A percentile compares a stretch with the other conserved stretches of the same genome.
Evolutionary conservation across 2,113 vertebrate species (phyloP).

Genomic region (Craseonycteris thonglongyai): DNA sequence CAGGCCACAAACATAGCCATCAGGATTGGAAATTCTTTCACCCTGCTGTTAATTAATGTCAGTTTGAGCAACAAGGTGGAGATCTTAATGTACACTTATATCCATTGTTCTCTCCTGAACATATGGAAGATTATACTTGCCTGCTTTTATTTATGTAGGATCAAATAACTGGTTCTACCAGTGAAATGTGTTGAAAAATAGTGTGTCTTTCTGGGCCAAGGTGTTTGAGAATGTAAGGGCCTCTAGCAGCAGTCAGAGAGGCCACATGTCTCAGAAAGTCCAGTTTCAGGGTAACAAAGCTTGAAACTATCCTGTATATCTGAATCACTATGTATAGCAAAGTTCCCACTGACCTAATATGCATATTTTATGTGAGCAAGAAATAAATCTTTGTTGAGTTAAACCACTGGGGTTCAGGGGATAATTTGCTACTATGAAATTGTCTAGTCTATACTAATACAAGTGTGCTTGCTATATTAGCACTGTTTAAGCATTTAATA

Average conservation of each 20-base stretch:
- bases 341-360: background rate
- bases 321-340: background rate
- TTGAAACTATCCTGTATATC: background rate
- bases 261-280: background rate
- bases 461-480: background rate
- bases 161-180: background rate
- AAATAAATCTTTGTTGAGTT: background rate
- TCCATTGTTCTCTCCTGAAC: background rate
- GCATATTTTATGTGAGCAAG: background rate
- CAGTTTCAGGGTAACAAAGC: background rate
- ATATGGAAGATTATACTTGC: background rate
- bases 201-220: background rate
- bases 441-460: background rate
- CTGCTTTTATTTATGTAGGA: background rate
- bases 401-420: background rate
- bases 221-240: background rate
- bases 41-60: background rate
- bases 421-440: background rate
- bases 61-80: background rate
- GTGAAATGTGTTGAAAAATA: background rate
- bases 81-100: background rate
- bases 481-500: background rate
- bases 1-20: background rate
- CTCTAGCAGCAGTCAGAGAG: background rate
- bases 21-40: background rate